Evolutionary conservation across 2,113 vertebrate species (phyloP), one percentile per base, ranked within the genome.

Genomic region (Cettia cetti): DNA sequence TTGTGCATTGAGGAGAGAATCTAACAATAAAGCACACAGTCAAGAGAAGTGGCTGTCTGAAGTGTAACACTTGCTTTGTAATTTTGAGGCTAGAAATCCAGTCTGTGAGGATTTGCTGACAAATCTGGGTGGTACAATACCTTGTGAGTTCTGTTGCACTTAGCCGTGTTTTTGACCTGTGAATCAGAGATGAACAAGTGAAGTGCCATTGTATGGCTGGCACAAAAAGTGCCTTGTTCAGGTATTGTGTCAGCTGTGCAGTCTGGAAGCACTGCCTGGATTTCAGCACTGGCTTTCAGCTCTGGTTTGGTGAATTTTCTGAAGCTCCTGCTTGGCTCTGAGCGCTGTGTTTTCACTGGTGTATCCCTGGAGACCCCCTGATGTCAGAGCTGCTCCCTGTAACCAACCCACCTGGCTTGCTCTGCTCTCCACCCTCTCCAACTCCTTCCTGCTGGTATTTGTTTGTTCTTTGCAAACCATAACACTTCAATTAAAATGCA

Each of bases 91-190:
- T 70, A 6, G 42, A 86, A 83, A 80, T 39, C 14, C 64, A 74
- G 8, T 18, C 47, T 54, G 30, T 42, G 35, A 70, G 79, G 47
- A 10, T 31, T 54, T 54, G 28, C 63, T 39, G 59, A 35, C 53
- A 57, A 28, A 79, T 37, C 8, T 8, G 40, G 39, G 17, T 82
- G 79, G 49, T 59, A 3, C 4, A 0, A 0, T 18, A 1, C 57
- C 44, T 91, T 16, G 16, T 49, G 56, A 69, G 23, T 37, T 82
- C 13, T 16, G 2, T n/a, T 52, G 65, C 69, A 17, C 44, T 84
- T 19, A 20, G 40, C 37, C 0, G 0, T 39, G 52, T 0, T 53
- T 86, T 22, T 88, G 78, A 60, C 40, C 56, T 9, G 42, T 63
- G 72, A 70, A 22, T 83, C 37, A 3, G 76, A 92, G 72, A n/a